These are phyloP conservation scores for Sebastes matsubarae DNA, from an alignment of 2,797 vertebrate species.

Conservation along the genomic window DNA sequence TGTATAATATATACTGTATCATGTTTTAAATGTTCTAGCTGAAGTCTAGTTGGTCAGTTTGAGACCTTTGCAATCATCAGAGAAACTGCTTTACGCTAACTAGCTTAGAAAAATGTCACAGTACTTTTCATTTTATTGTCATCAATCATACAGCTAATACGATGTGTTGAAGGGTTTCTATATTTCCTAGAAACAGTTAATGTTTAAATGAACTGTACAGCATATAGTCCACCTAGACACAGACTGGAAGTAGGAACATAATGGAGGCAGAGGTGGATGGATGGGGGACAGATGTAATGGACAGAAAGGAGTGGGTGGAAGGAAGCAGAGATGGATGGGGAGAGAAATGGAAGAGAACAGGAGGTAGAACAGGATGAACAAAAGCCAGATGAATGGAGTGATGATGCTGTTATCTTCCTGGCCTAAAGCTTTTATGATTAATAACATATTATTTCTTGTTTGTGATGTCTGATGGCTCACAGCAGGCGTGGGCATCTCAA, in stretches of 20 bases:
- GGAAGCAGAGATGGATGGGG: constrained; percentile 27
- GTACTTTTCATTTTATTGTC: not conserved
- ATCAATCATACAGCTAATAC: not conserved
- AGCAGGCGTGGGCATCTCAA: not conserved
- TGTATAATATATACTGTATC: not conserved
- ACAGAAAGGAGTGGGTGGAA: not conserved
- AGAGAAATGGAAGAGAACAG: constrained; percentile 19
- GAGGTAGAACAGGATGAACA: not conserved
- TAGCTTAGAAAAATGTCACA: not conserved
- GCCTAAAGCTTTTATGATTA: constrained; percentile 26
- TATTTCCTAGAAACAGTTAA: not conserved
- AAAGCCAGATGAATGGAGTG: constrained; percentile 24
- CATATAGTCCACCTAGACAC: not conserved
- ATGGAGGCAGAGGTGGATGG: not conserved
- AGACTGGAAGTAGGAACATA: not conserved
- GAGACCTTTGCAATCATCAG: no score
- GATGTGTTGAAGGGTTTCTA: not conserved
- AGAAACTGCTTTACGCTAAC: not conserved
- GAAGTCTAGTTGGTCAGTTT: not conserved
- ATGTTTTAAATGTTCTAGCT: not conserved
- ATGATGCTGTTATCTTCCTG: constrained; percentile 35
- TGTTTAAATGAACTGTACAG: not conserved
- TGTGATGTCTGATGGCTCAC: not conserved
- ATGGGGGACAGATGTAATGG: constrained; percentile 9
- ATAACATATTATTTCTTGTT: constrained; percentile 22